Percentiles rank a stretch among this genome's conserved stretches.
These are phyloP conservation scores for Promerops cafer DNA, from an alignment of 2,113 vertebrate genomes.

Conservation along the genomic window DNA sequence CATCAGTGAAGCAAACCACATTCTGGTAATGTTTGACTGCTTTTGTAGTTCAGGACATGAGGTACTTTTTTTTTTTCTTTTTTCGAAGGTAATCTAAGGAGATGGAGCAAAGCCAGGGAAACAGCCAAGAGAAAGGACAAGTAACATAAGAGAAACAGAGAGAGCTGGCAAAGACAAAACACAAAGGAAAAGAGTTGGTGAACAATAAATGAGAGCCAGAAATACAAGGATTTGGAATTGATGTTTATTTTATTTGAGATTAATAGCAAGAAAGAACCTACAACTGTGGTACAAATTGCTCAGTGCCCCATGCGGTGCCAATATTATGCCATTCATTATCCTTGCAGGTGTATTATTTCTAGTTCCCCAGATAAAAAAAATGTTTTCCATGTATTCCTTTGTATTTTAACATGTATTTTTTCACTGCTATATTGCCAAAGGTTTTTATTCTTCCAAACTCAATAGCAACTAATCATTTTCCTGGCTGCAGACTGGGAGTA, in stretches of 20 bases:
- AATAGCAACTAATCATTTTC: constrained; percentile 69
- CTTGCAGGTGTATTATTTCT: constrained; percentile 79
- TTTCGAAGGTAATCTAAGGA: background rate
- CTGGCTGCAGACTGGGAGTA: constrained; percentile 35
- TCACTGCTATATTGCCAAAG: constrained; percentile 54
- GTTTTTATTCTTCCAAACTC: constrained; percentile 61
- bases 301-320: constrained; percentile 66
- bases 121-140: background rate
- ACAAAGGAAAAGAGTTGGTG: constrained; percentile 46
- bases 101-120: constrained; percentile 7
- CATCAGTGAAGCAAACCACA: background rate
- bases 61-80: background rate
- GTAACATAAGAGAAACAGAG: constrained; percentile 31
- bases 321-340: constrained; percentile 72
- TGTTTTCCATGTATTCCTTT: constrained; percentile 66
- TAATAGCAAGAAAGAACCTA: constrained; percentile 68
- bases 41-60: background rate
- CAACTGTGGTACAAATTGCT: constrained; percentile 65
- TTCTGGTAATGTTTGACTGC: background rate
- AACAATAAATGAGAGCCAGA: constrained; percentile 61
- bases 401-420: constrained; percentile 71
- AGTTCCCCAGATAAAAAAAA: constrained; percentile 66
- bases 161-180: constrained; percentile 38
- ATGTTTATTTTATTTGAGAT: constrained; percentile 73
- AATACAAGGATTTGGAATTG: constrained; percentile 57